Evolutionary conservation across 2,888 invertebrate species (phyloP), one percentile per base, ranked within the genome.

Genomic region (Acrocera orbiculus): DNA sequence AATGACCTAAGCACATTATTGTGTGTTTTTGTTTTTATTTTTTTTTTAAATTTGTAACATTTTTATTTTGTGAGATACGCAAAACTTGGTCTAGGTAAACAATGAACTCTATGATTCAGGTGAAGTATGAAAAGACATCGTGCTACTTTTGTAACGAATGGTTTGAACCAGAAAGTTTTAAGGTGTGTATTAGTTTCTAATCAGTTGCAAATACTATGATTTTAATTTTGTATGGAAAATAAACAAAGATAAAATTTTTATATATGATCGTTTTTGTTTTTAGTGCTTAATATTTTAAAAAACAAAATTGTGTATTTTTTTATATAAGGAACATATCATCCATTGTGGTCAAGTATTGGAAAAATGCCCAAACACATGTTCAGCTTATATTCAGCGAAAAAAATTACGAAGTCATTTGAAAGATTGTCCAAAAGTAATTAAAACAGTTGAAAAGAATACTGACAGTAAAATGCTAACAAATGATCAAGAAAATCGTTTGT

Each of bases 271-370:
- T 4, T 23, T 23, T 23, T 23, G 5, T 3, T 23, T 23, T 23
- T 11, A 11, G 3, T 4, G 4, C 11, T 3, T 5, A 23, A 29
- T 26, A 8, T 26, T 15, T 15, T 23, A 14, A 8, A 26, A 5
- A 10, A 4, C 4, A 23, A 8, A 8, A 7, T 23, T 23, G 10
- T 7, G 5, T n/a, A 4, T 23, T 4, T 4, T 10, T 23, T 10
- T 5, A 23, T 34, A 25, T 15, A 38, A 76, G 70, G 69, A 68
- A 34, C 80, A 80, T 44, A 53, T 76, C 38, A 69, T 72, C 37
- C 67, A 70, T 43, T 81, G 80, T 41, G 74, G 76, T 10, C 73
- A 74, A 38, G 76, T 80, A 8, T 52, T 80, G 44, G 73, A 77
- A 48, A 70, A 76, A 48, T 80, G 80, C 35, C 70, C 72, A 0